Percentiles rank a stretch among this genome's conserved stretches.
Evolutionary conservation across 1,140 invertebrate genomes (phyloP).

Genomic region (Pissodes strobi): DNA sequence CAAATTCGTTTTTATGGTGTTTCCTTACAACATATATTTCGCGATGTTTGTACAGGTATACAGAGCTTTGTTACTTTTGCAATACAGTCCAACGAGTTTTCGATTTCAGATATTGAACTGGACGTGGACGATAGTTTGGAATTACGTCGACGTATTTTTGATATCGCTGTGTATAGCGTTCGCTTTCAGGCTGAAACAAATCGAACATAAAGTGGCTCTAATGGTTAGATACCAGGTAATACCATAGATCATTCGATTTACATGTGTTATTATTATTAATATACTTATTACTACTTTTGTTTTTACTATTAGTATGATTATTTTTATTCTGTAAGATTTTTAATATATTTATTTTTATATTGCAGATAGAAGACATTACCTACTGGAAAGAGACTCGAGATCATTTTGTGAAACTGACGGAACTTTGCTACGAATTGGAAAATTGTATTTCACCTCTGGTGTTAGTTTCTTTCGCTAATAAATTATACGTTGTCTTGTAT

Average conservation of each 20-base stretch:
- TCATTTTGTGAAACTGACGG: slow-evolving; percentile 7
- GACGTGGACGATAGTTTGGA: slow-evolving; percentile 17
- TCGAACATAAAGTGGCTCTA: slow-evolving; percentile 3
- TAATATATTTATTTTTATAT: too few species aligned
- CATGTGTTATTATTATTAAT: too few species aligned
- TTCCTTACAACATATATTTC: slow-evolving; percentile 5
- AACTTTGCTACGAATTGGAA: slow-evolving; percentile 23
- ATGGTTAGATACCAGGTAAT: slow-evolving; percentile 11
- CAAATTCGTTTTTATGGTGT: slow-evolving; percentile 7
- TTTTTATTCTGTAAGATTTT: background rate
- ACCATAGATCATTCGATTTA: too few species aligned
- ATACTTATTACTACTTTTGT: too few species aligned
- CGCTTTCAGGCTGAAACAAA: slow-evolving; percentile 10
- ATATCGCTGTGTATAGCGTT: slow-evolving; percentile 10
- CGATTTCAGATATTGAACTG: slow-evolving; percentile 21
- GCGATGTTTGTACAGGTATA: slow-evolving; percentile 9
- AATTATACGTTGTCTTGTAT: slow-evolving; percentile 19
- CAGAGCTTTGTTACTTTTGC: background rate
- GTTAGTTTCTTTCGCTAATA: slow-evolving; percentile 20
- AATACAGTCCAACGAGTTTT: background rate
- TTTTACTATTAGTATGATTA: background rate
- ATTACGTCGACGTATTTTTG: slow-evolving; percentile 13
- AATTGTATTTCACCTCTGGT: slow-evolving; percentile 15
- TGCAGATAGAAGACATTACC: slow-evolving; percentile 1
- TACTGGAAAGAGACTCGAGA: slow-evolving; percentile 23